Percentiles rank a stretch among this genome's conserved stretches.
Evolutionary conservation across 2,113 vertebrate species (phyloP).

Genomic region (Crotalus helleri): DNA sequence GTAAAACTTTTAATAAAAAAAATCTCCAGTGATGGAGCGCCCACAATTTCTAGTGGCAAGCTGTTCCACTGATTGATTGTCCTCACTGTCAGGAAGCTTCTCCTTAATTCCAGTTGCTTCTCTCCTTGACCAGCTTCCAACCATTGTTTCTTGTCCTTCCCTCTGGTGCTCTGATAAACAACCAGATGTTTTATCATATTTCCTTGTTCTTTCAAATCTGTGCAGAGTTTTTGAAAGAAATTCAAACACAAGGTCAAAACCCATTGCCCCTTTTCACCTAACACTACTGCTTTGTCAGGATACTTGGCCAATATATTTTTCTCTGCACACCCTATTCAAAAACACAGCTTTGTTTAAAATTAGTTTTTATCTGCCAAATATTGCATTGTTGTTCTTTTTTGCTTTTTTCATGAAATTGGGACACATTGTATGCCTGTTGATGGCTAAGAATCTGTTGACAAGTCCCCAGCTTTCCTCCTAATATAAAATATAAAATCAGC

Average conservation of each 20-base stretch:
- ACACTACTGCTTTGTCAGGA: slow-evolving; percentile 48
- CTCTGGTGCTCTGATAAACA: too few species aligned
- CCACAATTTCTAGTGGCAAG: too few species aligned
- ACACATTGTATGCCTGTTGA: slow-evolving; percentile 67
- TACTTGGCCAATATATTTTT: slow-evolving; percentile 54
- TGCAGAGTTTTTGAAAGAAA: neutral
- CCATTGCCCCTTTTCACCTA: slow-evolving; percentile 15
- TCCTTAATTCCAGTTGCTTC: too few species aligned
- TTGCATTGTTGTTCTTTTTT: slow-evolving; percentile 52
- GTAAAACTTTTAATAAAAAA: too few species aligned
- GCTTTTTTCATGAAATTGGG: slow-evolving; percentile 68
- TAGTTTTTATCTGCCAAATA: slow-evolving; percentile 64
- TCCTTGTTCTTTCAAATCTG: neutral
- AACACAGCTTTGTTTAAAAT: slow-evolving; percentile 61
- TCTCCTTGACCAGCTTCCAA: too few species aligned
- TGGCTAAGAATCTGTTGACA: slow-evolving; percentile 65
- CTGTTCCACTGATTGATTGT: too few species aligned
- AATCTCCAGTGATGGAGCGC: too few species aligned
- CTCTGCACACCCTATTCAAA: slow-evolving; percentile 57
- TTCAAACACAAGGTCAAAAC: neutral
- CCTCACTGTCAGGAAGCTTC: too few species aligned
- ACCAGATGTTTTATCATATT: neutral
- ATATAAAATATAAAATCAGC: slow-evolving; percentile 62
- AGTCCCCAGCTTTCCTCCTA: slow-evolving; percentile 70
- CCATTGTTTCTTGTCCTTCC: too few species aligned